Conservation (phyloP, 2,113 vertebrate species). For the Xyliphius kryptos region DNA sequence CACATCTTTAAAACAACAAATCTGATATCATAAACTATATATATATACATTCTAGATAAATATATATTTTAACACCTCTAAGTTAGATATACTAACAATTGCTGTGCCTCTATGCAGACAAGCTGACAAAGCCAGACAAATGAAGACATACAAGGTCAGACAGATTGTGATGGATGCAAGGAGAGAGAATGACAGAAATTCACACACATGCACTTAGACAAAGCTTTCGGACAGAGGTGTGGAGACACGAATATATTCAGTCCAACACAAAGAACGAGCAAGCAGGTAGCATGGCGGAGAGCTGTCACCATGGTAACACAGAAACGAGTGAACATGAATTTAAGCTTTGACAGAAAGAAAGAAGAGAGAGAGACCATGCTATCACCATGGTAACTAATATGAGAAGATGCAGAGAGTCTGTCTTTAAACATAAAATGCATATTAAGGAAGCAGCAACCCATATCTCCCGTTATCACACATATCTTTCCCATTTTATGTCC, state of each 20-base stretch:
- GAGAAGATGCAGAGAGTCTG: constrained; percentile 48
- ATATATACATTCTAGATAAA: too few relatives aligned
- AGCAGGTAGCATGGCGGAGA: constrained; percentile 50
- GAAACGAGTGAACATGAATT: constrained; percentile 48
- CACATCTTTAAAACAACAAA: too few relatives aligned
- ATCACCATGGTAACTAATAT: constrained; percentile 65
- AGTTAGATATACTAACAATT: too few relatives aligned
- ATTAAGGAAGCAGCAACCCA: constrained; percentile 52
- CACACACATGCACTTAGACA: constrained; percentile 1
- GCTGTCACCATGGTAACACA: constrained; percentile 58
- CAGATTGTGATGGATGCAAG: not conserved
- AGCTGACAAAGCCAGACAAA: too few relatives aligned
- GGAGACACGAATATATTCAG: constrained; percentile 40
- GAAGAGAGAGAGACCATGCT: constrained; percentile 53
- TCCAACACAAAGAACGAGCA: constrained; percentile 46
- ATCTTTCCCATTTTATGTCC: constrained; percentile 4
- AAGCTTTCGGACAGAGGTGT: constrained; percentile 17
- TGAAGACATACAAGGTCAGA: not conserved
- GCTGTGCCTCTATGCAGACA: too few relatives aligned
- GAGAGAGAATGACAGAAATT: constrained; percentile 6
- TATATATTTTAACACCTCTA: too few relatives aligned
- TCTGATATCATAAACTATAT: too few relatives aligned
- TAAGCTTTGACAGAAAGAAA: too few relatives aligned
- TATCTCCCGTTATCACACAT: constrained; percentile 33
- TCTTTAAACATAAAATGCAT: constrained; percentile 52